Evolutionary conservation across 2,888 invertebrate genomes (phyloP).

Genomic region (Heliconius charithonia): DNA sequence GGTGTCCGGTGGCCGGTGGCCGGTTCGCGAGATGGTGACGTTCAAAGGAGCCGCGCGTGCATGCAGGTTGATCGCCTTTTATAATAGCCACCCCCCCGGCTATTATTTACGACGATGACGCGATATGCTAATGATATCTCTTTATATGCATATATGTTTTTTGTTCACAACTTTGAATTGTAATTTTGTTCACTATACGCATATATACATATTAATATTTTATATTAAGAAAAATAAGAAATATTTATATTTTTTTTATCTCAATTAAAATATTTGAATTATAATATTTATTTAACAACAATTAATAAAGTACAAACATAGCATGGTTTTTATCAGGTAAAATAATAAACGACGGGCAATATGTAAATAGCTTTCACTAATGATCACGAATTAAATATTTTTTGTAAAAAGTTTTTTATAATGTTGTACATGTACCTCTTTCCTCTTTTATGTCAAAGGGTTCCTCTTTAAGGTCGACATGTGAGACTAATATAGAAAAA

Average conservation of each 20-base stretch:
- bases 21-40: constrained; percentile 36
- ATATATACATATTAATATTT: not conserved
- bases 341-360: not conserved
- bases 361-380: not conserved
- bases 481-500: not conserved
- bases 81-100: constrained; percentile 41
- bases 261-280: too few species aligned
- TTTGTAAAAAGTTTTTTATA: too few species aligned
- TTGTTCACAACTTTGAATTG: not conserved
- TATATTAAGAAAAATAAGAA: too few species aligned
- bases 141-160: constrained; percentile 9
- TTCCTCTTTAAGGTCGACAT: not conserved
- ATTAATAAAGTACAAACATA: not conserved
- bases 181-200: not conserved
- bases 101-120: constrained; percentile 39
- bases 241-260: too few species aligned
- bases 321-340: not conserved
- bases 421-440: too few species aligned
- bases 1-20: constrained; percentile 52
- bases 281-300: not conserved
- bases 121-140: constrained; percentile 42
- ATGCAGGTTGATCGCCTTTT: constrained; percentile 39
- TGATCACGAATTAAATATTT: not conserved
- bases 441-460: not conserved
- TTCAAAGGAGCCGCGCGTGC: constrained; percentile 62